A percentile compares a stretch with the other conserved stretches of the same genome.
Conservation (phyloP, 2,888 invertebrate species). For the Lucinisca nassula region DNA sequence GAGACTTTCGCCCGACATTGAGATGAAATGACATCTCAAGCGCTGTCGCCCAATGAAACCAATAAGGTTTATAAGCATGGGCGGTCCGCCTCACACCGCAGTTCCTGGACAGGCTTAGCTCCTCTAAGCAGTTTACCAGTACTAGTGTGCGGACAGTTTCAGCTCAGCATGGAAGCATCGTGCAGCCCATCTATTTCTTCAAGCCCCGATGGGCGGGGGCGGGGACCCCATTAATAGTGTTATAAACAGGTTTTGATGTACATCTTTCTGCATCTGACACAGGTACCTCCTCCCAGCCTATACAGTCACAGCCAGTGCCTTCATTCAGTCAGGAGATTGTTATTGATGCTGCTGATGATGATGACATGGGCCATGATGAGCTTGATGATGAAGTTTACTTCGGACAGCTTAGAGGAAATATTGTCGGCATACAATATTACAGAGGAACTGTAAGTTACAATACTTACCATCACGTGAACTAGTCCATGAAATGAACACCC, state of each 20-base stretch:
- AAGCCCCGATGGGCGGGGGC: background rate
- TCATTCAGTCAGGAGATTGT: background rate
- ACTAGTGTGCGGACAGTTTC: too few species aligned
- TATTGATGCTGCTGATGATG: slow-evolving; percentile 28
- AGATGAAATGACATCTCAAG: too few species aligned
- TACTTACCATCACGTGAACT: too few species aligned
- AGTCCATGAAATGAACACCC: too few species aligned
- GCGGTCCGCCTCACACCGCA: too few species aligned
- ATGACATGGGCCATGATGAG: slow-evolving; percentile 64
- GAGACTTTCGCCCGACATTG: too few species aligned
- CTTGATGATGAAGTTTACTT: slow-evolving; percentile 70
- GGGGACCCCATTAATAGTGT: background rate
- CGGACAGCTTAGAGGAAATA: slow-evolving; percentile 69
- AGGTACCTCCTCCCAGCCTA: background rate
- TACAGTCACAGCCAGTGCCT: background rate
- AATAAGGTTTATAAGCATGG: too few species aligned
- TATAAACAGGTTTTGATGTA: background rate
- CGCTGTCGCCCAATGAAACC: too few species aligned
- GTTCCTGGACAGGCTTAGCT: too few species aligned
- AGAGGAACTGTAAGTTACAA: slow-evolving; percentile 73
- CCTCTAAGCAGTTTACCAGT: too few species aligned
- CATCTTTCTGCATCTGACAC: background rate
- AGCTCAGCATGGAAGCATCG: too few species aligned
- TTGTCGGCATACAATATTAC: slow-evolving; percentile 77
- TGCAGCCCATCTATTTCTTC: too few species aligned